Base-by-base conservation (phyloP, 2,888 invertebrate species). In the Hirtodrosophila confusa region DNA sequence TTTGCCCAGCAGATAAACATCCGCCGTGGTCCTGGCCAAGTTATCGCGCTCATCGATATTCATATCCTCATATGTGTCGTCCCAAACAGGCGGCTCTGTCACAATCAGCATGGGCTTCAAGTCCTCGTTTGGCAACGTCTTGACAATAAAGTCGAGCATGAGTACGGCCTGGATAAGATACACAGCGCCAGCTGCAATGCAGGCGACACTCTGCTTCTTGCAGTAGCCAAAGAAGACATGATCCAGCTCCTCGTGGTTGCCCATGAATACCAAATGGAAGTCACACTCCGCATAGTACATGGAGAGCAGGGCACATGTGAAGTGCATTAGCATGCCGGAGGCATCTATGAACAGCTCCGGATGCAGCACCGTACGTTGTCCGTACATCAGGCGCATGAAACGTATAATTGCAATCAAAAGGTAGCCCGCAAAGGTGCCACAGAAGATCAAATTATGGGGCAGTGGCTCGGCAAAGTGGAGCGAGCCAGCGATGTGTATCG, bases 211-310 rank as follows among this genome's bases (percentile, higher is more conserved):
- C 58, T 87, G 88, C n/a, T 27, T 29, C 48, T 76, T 86, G 33
- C 75, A 85, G 3, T 54, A 53, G 0, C 2, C 17, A 60, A 86
- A 85, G 40, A 72, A 88, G 0, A 31, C 9, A 53, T 80, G 82
- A 0, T 63, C 31, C 11, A 58, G 6, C 43, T 84, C 85, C 57
- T 88, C 80, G 4, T 51, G n/a, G 4, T 70, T 69, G 0, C 78
- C 75, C 58, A 89, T 74, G 40, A 75, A 89, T 53, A 74, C 65
- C 51, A 89, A 51, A 63, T 89, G 89, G 23, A 76, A 78, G 49
- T 89, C 89, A 3, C 11, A 11, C 51, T 89, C 89, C 0, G 82
- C 87, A 50, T 79, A 75, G 45, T 74, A 62, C 83, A 86, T 80
- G 23, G 82, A 57, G 7, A 67, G 4, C n/a, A 63, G 4, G 0